A percentile compares a stretch with the other conserved stretches of the same genome.
Evolutionary conservation across 1,140 invertebrate species (phyloP).

Genomic region (Megathymus violae): DNA sequence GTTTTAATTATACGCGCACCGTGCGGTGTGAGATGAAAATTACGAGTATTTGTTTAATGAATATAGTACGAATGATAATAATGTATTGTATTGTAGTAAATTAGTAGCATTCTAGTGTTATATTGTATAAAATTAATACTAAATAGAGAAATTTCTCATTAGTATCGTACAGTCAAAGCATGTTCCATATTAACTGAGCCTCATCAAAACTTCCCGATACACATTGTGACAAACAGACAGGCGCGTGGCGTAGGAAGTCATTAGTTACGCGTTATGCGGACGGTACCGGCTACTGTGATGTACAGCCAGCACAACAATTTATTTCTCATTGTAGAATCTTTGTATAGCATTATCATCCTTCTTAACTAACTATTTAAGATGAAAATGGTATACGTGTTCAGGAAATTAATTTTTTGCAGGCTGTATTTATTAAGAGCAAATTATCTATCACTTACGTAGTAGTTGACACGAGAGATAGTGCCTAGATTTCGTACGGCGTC

Average conservation of each 20-base stretch:
- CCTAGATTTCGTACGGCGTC: constrained; percentile 19
- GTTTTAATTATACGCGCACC: no score
- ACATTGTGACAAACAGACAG: constrained; percentile 60
- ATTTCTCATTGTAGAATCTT: neutral
- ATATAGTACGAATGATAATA: no score
- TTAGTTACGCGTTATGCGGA: constrained; percentile 56
- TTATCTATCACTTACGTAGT: constrained; percentile 22
- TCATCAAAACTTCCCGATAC: constrained; percentile 49
- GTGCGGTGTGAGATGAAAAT: no score
- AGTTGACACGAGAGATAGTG: constrained; percentile 20
- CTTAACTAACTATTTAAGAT: neutral
- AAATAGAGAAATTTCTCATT: no score
- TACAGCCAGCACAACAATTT: constrained; percentile 37
- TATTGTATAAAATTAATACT: no score
- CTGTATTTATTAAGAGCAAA: constrained; percentile 28
- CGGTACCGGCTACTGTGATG: constrained; percentile 44
- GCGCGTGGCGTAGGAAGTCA: constrained; percentile 59
- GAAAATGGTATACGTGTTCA: neutral
- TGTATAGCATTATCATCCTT: neutral
- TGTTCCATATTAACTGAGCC: constrained; percentile 37
- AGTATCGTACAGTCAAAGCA: constrained; percentile 28
- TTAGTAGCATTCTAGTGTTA: no score
- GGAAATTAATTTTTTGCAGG: constrained; percentile 3
- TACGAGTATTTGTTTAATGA: no score
- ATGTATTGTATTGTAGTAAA: no score